A percentile compares a stretch with the other conserved stretches of the same genome.
Conservation (phyloP, 2,888 invertebrate species). For the Thecocarcelia acutangulata region DNA sequence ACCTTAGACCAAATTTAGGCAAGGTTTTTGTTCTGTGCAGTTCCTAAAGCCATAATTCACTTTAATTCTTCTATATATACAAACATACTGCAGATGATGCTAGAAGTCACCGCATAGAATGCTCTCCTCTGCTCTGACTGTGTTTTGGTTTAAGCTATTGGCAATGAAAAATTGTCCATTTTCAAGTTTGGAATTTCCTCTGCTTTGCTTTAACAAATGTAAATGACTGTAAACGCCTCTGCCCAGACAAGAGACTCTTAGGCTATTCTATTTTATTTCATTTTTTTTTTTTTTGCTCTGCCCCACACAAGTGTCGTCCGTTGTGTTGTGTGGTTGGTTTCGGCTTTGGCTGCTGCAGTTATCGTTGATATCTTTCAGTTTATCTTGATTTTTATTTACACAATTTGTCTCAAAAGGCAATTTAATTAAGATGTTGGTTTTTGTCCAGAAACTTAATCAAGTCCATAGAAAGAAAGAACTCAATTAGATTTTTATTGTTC, state of each 20-base stretch:
- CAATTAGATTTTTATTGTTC: slow-evolving; percentile 62
- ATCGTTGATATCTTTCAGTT: slow-evolving; percentile 6
- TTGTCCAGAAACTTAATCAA: not conserved
- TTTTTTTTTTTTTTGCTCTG: not conserved
- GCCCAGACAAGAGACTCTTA: slow-evolving; percentile 9
- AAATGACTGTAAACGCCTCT: slow-evolving; percentile 30
- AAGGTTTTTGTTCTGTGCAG: not conserved
- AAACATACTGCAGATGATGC: too few relatives aligned
- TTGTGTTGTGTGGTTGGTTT: slow-evolving; percentile 7
- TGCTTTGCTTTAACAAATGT: slow-evolving; percentile 38
- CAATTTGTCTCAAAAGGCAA: slow-evolving; percentile 60
- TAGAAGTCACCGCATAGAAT: too few relatives aligned
- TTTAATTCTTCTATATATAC: not conserved
- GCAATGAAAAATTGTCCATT: not conserved
- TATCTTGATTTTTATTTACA: slow-evolving; percentile 54
- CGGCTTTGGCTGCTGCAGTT: slow-evolving; percentile 25
- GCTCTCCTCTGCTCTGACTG: too few relatives aligned
- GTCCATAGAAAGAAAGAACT: slow-evolving; percentile 41
- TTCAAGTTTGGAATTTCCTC: not conserved
- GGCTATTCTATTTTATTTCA: slow-evolving; percentile 10
- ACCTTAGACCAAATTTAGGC: too few relatives aligned
- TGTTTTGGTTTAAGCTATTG: too few relatives aligned
- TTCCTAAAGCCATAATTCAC: not conserved
- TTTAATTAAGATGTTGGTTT: slow-evolving; percentile 61
- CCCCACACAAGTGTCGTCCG: slow-evolving; percentile 13